A percentile compares a stretch with the other conserved stretches of the same genome.
Conservation (phyloP, 2,888 invertebrate species). For the Hecatera dysodea region DNA sequence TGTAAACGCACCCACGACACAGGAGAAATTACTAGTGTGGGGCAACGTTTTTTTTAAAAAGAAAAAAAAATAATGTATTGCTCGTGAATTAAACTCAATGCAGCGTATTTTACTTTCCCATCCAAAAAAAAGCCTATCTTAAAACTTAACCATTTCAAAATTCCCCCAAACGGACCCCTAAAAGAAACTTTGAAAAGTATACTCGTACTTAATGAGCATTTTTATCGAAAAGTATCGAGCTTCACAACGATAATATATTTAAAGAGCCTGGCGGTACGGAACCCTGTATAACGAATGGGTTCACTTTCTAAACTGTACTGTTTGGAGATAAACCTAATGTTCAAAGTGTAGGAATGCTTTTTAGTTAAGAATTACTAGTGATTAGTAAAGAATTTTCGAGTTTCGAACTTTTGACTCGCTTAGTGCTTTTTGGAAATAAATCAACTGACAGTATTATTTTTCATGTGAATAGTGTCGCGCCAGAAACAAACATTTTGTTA, state of each 20-base stretch:
- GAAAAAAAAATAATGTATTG: too few relatives aligned
- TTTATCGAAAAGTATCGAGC: conserved; percentile 42
- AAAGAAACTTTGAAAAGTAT: conserved; percentile 23
- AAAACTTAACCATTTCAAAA: too few relatives aligned
- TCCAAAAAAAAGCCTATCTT: too few relatives aligned
- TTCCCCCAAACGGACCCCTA: neutral
- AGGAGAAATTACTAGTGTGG: too few relatives aligned
- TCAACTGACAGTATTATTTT: conserved; percentile 5
- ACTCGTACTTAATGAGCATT: conserved; percentile 38
- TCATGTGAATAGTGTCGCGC: neutral
- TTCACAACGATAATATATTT: conserved; percentile 40
- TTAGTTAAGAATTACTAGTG: conserved; percentile 27
- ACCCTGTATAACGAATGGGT: neutral
- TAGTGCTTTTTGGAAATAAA: neutral
- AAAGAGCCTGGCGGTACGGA: neutral
- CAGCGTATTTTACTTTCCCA: too few relatives aligned
- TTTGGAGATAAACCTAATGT: conserved; percentile 12
- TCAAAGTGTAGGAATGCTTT: conserved; percentile 42
- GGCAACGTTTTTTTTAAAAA: too few relatives aligned
- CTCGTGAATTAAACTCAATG: too few relatives aligned
- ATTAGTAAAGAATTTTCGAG: conserved; percentile 7
- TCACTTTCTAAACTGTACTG: conserved; percentile 46
- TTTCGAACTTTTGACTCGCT: neutral
- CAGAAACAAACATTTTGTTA: neutral
- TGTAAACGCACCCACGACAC: too few relatives aligned